Conservation (phyloP, 2,797 vertebrate genomes). For the Sebastes taczanowskii region DNA sequence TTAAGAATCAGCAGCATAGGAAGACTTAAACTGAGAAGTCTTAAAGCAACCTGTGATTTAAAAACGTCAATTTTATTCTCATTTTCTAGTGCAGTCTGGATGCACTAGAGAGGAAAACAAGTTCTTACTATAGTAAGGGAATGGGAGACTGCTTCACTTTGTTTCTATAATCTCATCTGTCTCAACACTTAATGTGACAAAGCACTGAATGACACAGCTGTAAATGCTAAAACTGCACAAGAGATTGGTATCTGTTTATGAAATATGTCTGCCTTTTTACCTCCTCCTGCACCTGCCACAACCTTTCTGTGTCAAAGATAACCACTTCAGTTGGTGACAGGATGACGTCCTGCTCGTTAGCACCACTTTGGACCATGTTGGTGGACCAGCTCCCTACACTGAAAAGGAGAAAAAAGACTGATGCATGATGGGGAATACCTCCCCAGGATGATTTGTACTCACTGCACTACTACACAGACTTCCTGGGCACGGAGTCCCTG, state of each 20-base stretch:
- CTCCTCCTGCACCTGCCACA: conserved; percentile 44
- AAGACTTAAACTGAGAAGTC: conserved; percentile 39
- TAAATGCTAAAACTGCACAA: conserved; percentile 58
- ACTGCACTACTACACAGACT: conserved; percentile 31
- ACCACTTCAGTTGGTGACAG: conserved; percentile 35
- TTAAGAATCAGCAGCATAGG: conserved; percentile 42
- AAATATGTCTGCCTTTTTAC: conserved; percentile 59
- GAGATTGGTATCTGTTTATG: conserved; percentile 56
- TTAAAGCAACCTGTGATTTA: conserved; percentile 35
- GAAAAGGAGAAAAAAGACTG: conserved; percentile 28
- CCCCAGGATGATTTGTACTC: conserved; percentile 27
- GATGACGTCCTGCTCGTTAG: conserved; percentile 25
- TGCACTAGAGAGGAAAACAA: conserved; percentile 42
- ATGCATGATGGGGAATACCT: conserved; percentile 12
- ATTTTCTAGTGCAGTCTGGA: conserved; percentile 17
- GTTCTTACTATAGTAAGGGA: conserved; percentile 49
- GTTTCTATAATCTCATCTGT: conserved; percentile 26
- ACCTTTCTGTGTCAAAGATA: conserved; percentile 41
- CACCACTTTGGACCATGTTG: conserved; percentile 18
- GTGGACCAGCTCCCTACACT: conserved; percentile 15
- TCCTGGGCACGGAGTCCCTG: conserved; percentile 21
- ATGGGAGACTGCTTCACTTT: conserved; percentile 38
- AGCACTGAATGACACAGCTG: conserved; percentile 69
- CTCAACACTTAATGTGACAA: conserved; percentile 55
- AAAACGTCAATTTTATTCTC: conserved; percentile 27